A percentile compares a stretch with the other conserved stretches of the same genome.
phyloP scores from a whole-genome alignment of 2,888 invertebrate genomes.

The Alcis repandata region DNA sequence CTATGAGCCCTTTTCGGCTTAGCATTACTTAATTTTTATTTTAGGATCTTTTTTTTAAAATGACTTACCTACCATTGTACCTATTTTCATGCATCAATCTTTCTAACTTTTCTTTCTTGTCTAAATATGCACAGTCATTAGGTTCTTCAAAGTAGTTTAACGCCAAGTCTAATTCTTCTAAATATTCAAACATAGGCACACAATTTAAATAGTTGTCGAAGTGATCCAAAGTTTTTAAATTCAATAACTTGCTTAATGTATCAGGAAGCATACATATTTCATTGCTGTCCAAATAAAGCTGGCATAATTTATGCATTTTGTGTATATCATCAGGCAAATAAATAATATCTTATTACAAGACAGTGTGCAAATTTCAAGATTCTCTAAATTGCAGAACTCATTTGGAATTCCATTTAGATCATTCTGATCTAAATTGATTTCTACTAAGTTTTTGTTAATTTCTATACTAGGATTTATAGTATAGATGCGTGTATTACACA shows the following conservation, averaged over 20 bases:
- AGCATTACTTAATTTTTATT: not conserved
- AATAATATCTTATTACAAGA: slow-evolving; percentile 72
- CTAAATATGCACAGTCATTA: slow-evolving; percentile 59
- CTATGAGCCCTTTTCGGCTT: too few species aligned
- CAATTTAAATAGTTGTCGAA: slow-evolving; percentile 79
- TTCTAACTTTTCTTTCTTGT: slow-evolving; percentile 63
- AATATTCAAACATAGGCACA: slow-evolving; percentile 51
- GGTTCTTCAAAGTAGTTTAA: slow-evolving; percentile 77
- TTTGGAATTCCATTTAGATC: slow-evolving; percentile 67
- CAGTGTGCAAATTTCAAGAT: slow-evolving; percentile 70
- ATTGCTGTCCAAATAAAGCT: slow-evolving; percentile 69
- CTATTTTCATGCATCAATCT: slow-evolving; percentile 57
- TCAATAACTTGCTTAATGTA: slow-evolving; percentile 56
- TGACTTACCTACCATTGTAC: slow-evolving; percentile 65
- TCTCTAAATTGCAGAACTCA: slow-evolving; percentile 69
- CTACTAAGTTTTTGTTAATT: slow-evolving; percentile 63
- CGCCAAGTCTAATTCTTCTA: slow-evolving; percentile 72
- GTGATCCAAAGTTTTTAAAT: slow-evolving; percentile 73
- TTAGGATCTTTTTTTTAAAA: not conserved
- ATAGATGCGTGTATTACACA: slow-evolving; percentile 66
- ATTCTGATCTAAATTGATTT: slow-evolving; percentile 76
- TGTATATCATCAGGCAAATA: slow-evolving; percentile 71
- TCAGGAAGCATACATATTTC: slow-evolving; percentile 70
- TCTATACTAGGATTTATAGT: slow-evolving; percentile 63
- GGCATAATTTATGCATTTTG: slow-evolving; percentile 65